These are phyloP conservation scores for Phrynocephalus vlangalii DNA, from an alignment of 2,797 vertebrate species.

Conservation along the genomic window DNA sequence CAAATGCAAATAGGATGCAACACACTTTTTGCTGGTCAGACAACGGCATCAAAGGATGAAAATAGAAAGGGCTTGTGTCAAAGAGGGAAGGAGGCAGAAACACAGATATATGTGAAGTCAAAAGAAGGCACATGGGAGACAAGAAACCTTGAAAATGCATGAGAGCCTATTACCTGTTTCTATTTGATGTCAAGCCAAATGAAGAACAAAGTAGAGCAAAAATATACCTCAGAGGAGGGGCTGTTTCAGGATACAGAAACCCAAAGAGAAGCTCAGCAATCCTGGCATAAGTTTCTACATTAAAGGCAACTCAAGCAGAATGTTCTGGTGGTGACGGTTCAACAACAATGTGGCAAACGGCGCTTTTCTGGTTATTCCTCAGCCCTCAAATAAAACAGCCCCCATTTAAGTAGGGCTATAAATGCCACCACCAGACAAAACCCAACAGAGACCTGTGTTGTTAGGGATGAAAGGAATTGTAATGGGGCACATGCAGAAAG, in stretches of 20 bases:
- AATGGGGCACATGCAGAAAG: background rate
- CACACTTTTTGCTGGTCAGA: constrained; percentile 5
- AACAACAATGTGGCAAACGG: background rate
- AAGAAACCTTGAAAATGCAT: background rate
- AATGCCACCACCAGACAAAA: background rate
- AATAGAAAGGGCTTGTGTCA: constrained; percentile 4
- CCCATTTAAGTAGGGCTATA: background rate
- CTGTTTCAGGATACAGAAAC: constrained; percentile 13
- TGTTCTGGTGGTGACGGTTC: background rate
- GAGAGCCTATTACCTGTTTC: constrained; percentile 12
- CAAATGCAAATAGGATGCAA: background rate
- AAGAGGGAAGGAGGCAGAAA: constrained; percentile 36
- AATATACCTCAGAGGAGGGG: constrained; percentile 8
- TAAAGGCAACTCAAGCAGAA: constrained; percentile 8
- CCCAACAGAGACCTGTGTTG: background rate
- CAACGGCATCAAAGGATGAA: constrained; percentile 23
- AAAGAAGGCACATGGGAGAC: background rate
- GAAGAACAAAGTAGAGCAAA: constrained; percentile 22
- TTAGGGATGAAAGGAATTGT: background rate
- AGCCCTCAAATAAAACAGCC: no score
- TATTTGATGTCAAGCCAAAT: constrained; percentile 15
- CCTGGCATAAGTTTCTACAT: background rate
- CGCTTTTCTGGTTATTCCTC: constrained; percentile 1
- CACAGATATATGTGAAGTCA: constrained; percentile 22
- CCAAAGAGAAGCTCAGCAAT: background rate